These are phyloP conservation scores for Darevskia nairensis DNA, from an alignment of 2,797 vertebrate species.

Conservation along the genomic window DNA sequence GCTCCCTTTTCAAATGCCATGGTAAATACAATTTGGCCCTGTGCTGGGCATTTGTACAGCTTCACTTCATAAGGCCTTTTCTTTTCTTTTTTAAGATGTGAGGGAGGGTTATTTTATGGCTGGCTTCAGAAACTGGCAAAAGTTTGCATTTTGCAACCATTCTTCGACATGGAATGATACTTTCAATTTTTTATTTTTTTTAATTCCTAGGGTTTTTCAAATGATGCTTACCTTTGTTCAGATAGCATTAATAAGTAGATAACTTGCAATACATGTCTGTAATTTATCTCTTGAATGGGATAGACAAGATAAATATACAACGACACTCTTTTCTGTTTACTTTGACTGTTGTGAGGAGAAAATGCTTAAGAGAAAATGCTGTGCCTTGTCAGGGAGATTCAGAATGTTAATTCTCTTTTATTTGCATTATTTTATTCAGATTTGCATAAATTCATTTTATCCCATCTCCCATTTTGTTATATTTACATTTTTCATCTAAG, in stretches of 20 bases:
- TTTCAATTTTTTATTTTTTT: constrained; percentile 8
- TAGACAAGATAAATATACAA: too few relatives aligned
- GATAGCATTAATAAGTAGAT: background rate
- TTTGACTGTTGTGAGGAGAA: too few relatives aligned
- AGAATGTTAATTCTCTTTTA: too few relatives aligned
- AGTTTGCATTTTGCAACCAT: background rate
- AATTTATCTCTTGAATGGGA: too few relatives aligned
- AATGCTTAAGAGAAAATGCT: too few relatives aligned
- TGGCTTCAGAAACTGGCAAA: background rate
- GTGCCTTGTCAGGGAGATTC: too few relatives aligned
- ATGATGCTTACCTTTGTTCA: background rate
- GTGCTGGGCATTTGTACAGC: constrained; percentile 1
- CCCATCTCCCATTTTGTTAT: too few relatives aligned
- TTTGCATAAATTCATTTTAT: too few relatives aligned
- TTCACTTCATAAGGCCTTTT: background rate
- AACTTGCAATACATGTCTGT: too few relatives aligned
- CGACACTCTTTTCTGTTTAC: too few relatives aligned
- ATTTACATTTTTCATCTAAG: too few relatives aligned
- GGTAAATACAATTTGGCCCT: constrained; percentile 17
- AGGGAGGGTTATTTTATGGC: background rate
- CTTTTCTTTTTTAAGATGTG: background rate
- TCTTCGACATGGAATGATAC: constrained; percentile 5
- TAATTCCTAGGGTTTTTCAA: background rate
- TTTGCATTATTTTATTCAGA: too few relatives aligned
- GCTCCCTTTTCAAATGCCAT: constrained; percentile 22